These are phyloP conservation scores for Agriotes lineatus DNA, from an alignment of 2,888 invertebrate species.

Conservation along the genomic window DNA sequence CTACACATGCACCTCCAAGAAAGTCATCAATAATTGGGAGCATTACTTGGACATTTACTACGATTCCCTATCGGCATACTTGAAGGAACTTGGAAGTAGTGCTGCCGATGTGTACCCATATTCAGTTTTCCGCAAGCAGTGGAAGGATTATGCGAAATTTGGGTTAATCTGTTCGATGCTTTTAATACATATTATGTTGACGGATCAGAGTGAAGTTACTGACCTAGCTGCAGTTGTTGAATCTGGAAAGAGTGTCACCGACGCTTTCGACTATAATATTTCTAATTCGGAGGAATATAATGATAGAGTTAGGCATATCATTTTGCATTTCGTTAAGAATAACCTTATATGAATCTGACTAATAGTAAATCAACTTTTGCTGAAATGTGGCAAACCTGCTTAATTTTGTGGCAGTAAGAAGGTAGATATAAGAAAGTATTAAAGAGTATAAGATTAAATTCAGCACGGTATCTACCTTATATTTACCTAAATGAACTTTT, in stretches of 20 bases:
- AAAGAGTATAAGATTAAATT: too few relatives aligned
- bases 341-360: too few relatives aligned
- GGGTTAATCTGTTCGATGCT: slow-evolving; percentile 32
- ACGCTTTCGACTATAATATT: slow-evolving; percentile 11
- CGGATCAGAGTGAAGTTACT: slow-evolving; percentile 36
- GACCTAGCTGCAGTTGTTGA: not conserved
- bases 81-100: slow-evolving; percentile 50
- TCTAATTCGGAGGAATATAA: slow-evolving; percentile 14
- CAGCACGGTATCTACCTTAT: too few relatives aligned
- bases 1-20: slow-evolving; percentile 44
- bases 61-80: slow-evolving; percentile 42
- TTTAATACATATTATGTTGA: slow-evolving; percentile 40
- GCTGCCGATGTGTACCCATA: slow-evolving; percentile 47
- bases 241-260: not conserved
- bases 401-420: too few relatives aligned
- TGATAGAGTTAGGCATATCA: slow-evolving; percentile 12
- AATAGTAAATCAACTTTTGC: too few relatives aligned
- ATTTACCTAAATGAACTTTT: too few relatives aligned
- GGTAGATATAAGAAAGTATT: too few relatives aligned
- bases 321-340: slow-evolving; percentile 21
- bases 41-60: slow-evolving; percentile 52
- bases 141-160: slow-evolving; percentile 32
- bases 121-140: slow-evolving; percentile 31
- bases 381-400: too few relatives aligned
- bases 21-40: slow-evolving; percentile 45